Base-by-base conservation (phyloP, 2,113 vertebrate species). In the Pao palembangensis region DNA sequence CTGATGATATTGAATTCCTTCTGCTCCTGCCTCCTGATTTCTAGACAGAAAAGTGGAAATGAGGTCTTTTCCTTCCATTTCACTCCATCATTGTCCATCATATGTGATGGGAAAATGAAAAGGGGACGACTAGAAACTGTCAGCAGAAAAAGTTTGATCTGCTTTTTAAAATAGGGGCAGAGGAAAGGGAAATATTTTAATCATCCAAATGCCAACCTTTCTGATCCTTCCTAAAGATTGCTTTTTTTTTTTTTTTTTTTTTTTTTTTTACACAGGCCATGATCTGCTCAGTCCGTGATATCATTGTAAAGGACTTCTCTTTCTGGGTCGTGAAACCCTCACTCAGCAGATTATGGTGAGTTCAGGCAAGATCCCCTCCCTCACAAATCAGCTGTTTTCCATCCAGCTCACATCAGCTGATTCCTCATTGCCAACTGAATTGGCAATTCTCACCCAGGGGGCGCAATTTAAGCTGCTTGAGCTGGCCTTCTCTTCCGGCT, bases 31-130 rank as follows among this genome's bases (percentile, higher is more conserved):
- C 58, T 5, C 20, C 64, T 53, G 47, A 67, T 55, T 71, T 76
- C 34, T n/a, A 64, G 53, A 70, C 14, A 49, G 60, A 61, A 28
- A 20, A 59, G 31, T 4, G 2, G 18, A 76, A 74, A 79, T 71
- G 38, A 76, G 65, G 56, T 41, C 1, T 2, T 16, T 51, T 70
- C 57, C 54, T 42, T 57, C 58, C 15, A 1, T 20, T 78, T 76
- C 42, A 41, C 54, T 47, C 34, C 28, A 19, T 65, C 60, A 68
- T 63, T 47, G 44, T 54, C 65, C 55, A 31, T 66, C 54, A 62
- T 19, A 64, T 80, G 65, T 72, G 74, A 76, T 48, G 43, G 59
- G 3, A n/a, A 74, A 67, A 83, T 83, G 63, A 86, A 75, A 73
- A 77, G 65, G 69, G 63, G 73, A 70, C 64, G 64, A 71, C 52